Percentiles rank a stretch among this genome's conserved stretches.
Conservation (phyloP, 2,113 vertebrate genomes). For the Catharus bicknelli region DNA sequence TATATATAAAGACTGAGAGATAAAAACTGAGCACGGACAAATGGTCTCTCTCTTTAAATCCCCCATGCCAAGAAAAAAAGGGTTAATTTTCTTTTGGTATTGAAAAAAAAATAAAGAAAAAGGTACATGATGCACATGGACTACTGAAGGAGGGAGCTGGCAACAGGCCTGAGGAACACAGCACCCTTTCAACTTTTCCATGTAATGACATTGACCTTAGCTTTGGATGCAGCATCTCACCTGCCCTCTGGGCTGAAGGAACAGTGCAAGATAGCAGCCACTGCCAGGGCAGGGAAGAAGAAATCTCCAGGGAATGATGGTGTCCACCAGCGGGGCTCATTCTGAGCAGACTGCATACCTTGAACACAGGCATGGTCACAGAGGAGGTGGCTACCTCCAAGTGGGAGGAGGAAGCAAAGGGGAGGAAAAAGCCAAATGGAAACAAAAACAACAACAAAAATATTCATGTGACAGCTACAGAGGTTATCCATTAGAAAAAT, state of each 20-base stretch:
- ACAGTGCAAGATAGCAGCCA: conserved; percentile 51
- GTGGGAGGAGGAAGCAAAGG: conserved; percentile 31
- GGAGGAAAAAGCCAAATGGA: conserved; percentile 56
- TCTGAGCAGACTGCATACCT: conserved; percentile 56
- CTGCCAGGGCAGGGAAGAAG: conserved; percentile 66
- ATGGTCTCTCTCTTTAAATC: not conserved
- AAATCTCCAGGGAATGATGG: conserved; percentile 37
- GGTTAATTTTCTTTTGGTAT: not conserved
- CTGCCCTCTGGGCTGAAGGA: conserved; percentile 62
- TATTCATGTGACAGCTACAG: conserved; percentile 39
- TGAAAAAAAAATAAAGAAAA: not conserved
- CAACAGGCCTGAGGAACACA: conserved; percentile 74
- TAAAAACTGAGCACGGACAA: not conserved
- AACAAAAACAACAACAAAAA: conserved; percentile 57
- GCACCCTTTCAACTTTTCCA: conserved; percentile 66
- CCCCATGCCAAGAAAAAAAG: conserved; percentile 8
- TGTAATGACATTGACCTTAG: conserved; percentile 52
- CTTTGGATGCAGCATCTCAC: conserved; percentile 51
- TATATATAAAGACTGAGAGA: conserved; percentile 31
- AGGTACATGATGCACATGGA: conserved; percentile 62
- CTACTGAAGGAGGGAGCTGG: conserved; percentile 79
- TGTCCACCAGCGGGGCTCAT: conserved; percentile 31
- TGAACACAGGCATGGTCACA: conserved; percentile 44
- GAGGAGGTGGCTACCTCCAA: conserved; percentile 40
- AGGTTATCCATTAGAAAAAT: conserved; percentile 19